These are phyloP conservation scores for Ormia ochracea DNA, from an alignment of 2,888 invertebrate species.

Conservation along the genomic window DNA sequence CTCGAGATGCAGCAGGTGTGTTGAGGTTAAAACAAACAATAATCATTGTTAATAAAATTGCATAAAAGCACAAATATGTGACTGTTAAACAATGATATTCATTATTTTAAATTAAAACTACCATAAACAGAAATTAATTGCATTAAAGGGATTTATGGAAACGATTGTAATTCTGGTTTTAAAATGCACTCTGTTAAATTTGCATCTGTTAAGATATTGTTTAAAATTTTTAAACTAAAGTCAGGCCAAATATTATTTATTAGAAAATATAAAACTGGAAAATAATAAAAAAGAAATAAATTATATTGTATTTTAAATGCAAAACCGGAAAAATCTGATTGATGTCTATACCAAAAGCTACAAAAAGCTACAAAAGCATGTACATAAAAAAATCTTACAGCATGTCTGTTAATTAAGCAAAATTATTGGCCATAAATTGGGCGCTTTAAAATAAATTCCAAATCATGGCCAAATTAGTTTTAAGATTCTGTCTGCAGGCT, in stretches of 20 bases:
- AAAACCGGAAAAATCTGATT: too few species aligned
- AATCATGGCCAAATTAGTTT: background rate
- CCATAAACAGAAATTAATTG: background rate
- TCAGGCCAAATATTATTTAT: too few species aligned
- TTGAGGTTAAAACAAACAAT: slow-evolving; percentile 13
- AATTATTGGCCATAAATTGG: background rate
- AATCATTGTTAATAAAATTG: background rate
- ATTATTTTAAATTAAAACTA: background rate
- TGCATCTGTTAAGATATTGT: background rate
- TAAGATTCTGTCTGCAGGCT: background rate
- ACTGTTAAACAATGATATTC: background rate
- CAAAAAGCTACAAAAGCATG: background rate
- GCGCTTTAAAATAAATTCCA: background rate
- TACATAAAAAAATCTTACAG: background rate
- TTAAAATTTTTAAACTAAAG: too few species aligned
- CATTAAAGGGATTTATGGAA: slow-evolving; percentile 16
- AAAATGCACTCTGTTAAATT: background rate
- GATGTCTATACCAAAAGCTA: background rate
- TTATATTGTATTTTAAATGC: too few species aligned
- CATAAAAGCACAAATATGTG: background rate
- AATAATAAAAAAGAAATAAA: too few species aligned
- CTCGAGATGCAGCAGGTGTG: slow-evolving; percentile 43
- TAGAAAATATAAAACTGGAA: too few species aligned
- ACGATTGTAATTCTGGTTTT: background rate
- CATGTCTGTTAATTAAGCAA: background rate